Percentiles rank a stretch among this genome's conserved stretches.
Evolutionary conservation across 2,797 vertebrate genomes (phyloP).

Genomic region (Potorous gilbertii): DNA sequence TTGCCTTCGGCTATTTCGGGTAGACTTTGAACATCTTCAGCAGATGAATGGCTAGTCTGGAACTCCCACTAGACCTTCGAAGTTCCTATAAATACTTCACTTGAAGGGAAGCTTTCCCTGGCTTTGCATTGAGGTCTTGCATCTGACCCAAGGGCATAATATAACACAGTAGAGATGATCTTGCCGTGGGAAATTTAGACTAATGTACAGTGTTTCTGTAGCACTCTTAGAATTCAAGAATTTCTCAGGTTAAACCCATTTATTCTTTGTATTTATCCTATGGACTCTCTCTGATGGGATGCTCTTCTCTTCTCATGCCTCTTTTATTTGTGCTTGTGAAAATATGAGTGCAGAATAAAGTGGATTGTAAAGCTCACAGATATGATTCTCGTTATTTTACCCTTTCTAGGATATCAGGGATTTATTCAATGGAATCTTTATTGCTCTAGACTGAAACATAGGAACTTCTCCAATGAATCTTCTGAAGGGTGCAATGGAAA

Average conservation of each 20-base stretch:
- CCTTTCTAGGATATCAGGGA: not conserved
- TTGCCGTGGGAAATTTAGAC: not conserved
- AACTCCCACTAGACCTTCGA: slow-evolving; percentile 1
- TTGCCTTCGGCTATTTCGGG: not conserved
- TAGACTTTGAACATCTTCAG: not conserved
- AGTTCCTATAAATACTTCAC: not conserved
- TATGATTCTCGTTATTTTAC: not conserved
- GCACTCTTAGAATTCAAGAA: not conserved
- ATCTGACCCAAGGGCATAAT: slow-evolving; percentile 28
- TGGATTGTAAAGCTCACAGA: not conserved
- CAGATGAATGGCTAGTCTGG: not conserved
- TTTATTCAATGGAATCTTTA: not conserved
- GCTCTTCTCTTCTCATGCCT: not conserved
- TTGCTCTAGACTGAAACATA: not conserved
- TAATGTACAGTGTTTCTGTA: fast-evolving
- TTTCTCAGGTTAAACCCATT: not conserved
- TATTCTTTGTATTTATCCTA: not conserved
- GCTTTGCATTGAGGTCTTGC: not conserved
- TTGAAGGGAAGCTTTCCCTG: slow-evolving; percentile 26
- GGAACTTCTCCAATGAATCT: not conserved
- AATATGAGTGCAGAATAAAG: not conserved
- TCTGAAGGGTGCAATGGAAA: not conserved
- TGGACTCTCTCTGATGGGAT: not conserved
- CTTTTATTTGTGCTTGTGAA: not conserved
- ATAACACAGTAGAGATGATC: not conserved